These are phyloP conservation scores for Actenoides hombroni DNA, from an alignment of 2,113 vertebrate genomes.

Conservation along the genomic window DNA sequence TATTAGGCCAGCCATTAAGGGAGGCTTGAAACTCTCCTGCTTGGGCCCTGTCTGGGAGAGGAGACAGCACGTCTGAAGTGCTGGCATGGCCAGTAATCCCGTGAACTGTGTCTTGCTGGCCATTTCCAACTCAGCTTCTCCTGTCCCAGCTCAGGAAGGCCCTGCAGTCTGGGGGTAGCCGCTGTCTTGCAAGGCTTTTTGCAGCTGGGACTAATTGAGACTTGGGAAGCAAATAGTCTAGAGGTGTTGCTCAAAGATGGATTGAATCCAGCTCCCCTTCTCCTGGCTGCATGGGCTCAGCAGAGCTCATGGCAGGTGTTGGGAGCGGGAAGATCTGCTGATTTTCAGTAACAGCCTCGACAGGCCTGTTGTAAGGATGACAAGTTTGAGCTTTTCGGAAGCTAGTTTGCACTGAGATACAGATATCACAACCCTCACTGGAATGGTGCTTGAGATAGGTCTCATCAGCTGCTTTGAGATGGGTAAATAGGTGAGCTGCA, in stretches of 20 bases:
- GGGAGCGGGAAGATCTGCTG: not conserved
- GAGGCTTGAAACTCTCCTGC: not conserved
- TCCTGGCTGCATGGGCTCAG: not conserved
- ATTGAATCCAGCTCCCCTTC: not conserved
- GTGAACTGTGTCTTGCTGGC: fast-evolving
- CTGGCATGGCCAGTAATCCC: not conserved
- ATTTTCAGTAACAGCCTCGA: not conserved
- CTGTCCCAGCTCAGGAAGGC: not conserved
- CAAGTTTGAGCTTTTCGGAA: not conserved
- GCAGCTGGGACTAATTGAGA: not conserved
- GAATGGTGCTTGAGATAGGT: not conserved
- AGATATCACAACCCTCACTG: not conserved
- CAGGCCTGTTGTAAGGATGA: not conserved
- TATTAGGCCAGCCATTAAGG: not conserved
- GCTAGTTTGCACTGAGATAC: not conserved
- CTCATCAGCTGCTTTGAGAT: not conserved
- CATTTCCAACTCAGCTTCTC: not conserved
- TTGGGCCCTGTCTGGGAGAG: not conserved
- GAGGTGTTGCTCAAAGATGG: not conserved
- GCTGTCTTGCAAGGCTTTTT: not conserved
- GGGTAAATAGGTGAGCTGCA: not conserved
- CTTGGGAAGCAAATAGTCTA: not conserved
- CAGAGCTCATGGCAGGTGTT: not conserved
- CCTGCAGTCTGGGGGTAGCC: not conserved
- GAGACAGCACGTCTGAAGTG: not conserved